Evolutionary conservation across 2,797 vertebrate genomes (phyloP).

Genomic region (Acanthis flammea): DNA sequence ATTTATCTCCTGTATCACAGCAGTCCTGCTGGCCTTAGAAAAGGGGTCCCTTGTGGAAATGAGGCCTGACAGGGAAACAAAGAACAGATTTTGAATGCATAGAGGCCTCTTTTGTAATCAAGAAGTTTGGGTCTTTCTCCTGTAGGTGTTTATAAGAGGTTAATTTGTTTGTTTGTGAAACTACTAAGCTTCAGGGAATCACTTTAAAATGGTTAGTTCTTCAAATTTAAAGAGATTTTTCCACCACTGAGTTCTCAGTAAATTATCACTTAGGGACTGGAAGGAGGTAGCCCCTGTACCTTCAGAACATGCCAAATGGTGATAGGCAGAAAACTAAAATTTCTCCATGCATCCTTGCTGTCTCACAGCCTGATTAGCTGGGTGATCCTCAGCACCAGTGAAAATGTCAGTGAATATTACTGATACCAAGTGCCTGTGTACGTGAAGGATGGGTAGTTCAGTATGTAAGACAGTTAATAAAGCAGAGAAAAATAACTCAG

Average conservation of each 20-base stretch:
- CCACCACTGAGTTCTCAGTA: not conserved
- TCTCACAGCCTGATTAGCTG: not conserved
- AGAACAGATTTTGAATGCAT: slow-evolving; percentile 9
- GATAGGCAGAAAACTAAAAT: not conserved
- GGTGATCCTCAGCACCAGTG: not conserved
- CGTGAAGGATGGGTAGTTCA: not conserved
- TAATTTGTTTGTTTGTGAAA: slow-evolving; percentile 5
- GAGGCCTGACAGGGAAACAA: slow-evolving; percentile 47
- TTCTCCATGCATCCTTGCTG: not conserved
- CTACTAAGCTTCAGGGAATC: not conserved
- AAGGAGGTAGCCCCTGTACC: not conserved
- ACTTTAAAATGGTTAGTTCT: not conserved
- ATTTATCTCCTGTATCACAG: slow-evolving; percentile 53
- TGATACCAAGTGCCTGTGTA: not conserved
- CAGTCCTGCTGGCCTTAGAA: not conserved
- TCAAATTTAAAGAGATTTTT: not conserved
- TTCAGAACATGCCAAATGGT: not conserved
- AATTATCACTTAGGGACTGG: not conserved
- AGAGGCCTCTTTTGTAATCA: slow-evolving; percentile 30
- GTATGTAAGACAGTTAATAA: not conserved
- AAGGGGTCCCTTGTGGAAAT: slow-evolving; percentile 24
- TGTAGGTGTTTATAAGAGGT: slow-evolving; percentile 1
- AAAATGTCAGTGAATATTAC: not conserved
- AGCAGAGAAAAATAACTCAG: not conserved
- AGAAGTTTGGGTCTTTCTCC: not conserved